A percentile compares a stretch with the other conserved stretches of the same genome.
phyloP scores from a whole-genome alignment of 2,888 invertebrate species.

The Xylota segnis region DNA sequence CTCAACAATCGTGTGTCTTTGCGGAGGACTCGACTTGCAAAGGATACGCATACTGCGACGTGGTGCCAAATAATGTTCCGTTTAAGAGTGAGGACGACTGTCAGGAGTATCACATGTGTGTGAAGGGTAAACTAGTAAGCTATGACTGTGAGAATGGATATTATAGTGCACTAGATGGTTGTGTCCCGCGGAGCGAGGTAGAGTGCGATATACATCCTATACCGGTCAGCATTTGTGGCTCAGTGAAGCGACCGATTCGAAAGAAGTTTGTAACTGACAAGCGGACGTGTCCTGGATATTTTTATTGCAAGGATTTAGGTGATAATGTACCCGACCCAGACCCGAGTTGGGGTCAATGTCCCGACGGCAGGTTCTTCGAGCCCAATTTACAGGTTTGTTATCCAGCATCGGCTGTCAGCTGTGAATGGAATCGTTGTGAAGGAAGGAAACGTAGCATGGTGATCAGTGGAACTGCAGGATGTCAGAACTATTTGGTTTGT shows the following conservation, averaged over 20 bases:
- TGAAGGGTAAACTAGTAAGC: background rate
- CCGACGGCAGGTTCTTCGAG: slow-evolving; percentile 78
- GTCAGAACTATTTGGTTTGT: slow-evolving; percentile 78
- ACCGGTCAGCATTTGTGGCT: slow-evolving; percentile 80
- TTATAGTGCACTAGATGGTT: slow-evolving; percentile 77
- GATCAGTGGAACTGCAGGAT: slow-evolving; percentile 76
- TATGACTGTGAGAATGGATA: slow-evolving; percentile 77
- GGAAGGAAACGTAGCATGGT: slow-evolving; percentile 74
- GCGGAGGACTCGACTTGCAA: slow-evolving; percentile 74
- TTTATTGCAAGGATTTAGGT: slow-evolving; percentile 80
- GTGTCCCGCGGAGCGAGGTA: slow-evolving; percentile 78
- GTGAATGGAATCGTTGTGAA: slow-evolving; percentile 80
- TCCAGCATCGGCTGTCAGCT: slow-evolving; percentile 68
- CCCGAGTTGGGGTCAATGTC: slow-evolving; percentile 79
- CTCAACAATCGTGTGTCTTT: slow-evolving; percentile 77
- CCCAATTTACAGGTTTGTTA: slow-evolving; percentile 76
- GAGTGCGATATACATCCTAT: slow-evolving; percentile 79
- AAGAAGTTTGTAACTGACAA: slow-evolving; percentile 79
- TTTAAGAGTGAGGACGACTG: slow-evolving; percentile 79
- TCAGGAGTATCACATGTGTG: slow-evolving; percentile 78
- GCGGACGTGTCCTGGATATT: slow-evolving; percentile 81
- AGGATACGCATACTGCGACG: slow-evolving; percentile 79
- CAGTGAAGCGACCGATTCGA: slow-evolving; percentile 79
- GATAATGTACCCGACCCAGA: slow-evolving; percentile 78
- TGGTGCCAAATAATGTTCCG: slow-evolving; percentile 74